Evolutionary conservation across 2,797 vertebrate genomes (phyloP), one percentile per base, ranked within the genome.

Genomic region (Valencia hispanica): DNA sequence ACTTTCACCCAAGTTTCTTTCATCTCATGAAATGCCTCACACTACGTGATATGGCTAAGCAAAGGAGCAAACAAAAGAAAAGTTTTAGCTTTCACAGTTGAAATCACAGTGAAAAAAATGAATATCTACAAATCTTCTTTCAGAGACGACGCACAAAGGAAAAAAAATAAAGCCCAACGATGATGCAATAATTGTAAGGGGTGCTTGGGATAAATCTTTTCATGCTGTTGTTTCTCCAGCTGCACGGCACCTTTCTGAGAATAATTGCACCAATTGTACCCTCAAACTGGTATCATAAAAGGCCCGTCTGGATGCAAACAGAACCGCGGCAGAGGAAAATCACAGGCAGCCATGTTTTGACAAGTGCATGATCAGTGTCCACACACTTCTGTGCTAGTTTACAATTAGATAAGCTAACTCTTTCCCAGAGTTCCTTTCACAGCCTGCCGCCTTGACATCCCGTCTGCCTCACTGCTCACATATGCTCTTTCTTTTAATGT

Each of bases 251-350:
- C 90, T 86, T 79, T 96, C 94, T 94, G 83, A 86, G 92, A 94
- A 94, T 95, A 97, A 96, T 96, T 97, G 96, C 95, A 94, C 91
- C 94, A 95, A 95, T 96, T 95, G 95, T 94, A 90, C 93, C 89
- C 94, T 88, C 93, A 89, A 94, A 96, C 91, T 94, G 93, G 90
- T 93, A 89, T 86, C 80, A 80, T 80, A 80, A 92, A 91, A 81
- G 90, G 91, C 89, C 73, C 57, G 87, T 84, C 81, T 85, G 73
- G 94, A 94, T 93, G 94, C 96, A 96, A 97, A 96, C 94, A 96
- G 81, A 86, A 70, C 78, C 74, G 47, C 70, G 70, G 78, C 74
- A 30, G 71, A 78, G 75, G 32, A 32, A 83, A 91, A 89, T 92
- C 90, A 85, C 72, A 84, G 79, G 83, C 89, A 41, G 80, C 84